A percentile compares a stretch with the other conserved stretches of the same genome.
Evolutionary conservation across 2,888 invertebrate species (phyloP).

Genomic region (Noctua janthe): DNA sequence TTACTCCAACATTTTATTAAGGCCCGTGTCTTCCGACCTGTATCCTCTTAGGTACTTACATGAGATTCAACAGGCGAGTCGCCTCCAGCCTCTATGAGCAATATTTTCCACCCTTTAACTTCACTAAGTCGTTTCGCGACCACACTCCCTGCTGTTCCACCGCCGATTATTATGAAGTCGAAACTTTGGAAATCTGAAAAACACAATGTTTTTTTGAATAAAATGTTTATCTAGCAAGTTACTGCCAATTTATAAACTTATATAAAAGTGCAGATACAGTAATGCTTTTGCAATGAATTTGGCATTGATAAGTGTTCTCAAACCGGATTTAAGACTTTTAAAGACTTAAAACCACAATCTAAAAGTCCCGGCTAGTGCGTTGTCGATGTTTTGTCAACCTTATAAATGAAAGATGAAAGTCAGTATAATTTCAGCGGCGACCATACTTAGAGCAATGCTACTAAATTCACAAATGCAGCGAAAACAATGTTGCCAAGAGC

Average conservation of each 20-base stretch:
- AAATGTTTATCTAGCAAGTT: neutral
- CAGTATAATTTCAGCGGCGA: neutral
- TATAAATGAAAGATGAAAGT: neutral
- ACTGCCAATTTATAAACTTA: neutral
- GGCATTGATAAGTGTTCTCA: neutral
- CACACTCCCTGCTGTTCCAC: slow-evolving; percentile 91
- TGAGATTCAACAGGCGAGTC: slow-evolving; percentile 65
- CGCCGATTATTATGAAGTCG: slow-evolving; percentile 91
- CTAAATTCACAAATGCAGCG: neutral
- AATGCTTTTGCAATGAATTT: neutral
- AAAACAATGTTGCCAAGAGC: no score
- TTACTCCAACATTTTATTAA: neutral
- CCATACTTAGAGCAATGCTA: neutral
- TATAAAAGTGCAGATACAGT: neutral
- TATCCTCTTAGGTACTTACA: slow-evolving; percentile 67
- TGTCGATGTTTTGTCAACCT: neutral
- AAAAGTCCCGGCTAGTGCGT: neutral
- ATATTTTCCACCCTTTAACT: slow-evolving; percentile 59
- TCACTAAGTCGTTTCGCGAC: slow-evolving; percentile 90
- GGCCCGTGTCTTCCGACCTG: neutral
- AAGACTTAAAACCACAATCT: neutral
- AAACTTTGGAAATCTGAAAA: slow-evolving; percentile 69
- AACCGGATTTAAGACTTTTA: neutral
- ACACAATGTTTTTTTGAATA: neutral
- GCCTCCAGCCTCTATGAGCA: slow-evolving; percentile 67